These are phyloP conservation scores for Actinopyga echinites DNA, from an alignment of 53 echinoderm and acorn worm genomes.

Conservation along the genomic window DNA sequence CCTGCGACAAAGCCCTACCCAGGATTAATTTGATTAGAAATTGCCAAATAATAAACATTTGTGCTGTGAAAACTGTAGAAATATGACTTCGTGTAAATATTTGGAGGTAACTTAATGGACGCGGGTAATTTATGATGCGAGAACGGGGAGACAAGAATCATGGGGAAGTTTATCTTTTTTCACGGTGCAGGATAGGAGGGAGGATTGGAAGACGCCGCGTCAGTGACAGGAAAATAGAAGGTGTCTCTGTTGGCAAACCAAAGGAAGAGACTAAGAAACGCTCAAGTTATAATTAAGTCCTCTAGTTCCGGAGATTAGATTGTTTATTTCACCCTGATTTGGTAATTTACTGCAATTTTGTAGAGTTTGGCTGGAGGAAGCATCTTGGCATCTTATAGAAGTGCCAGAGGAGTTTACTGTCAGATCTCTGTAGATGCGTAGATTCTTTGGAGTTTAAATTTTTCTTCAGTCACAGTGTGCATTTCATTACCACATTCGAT, in stretches of 20 bases:
- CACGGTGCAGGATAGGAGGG: neutral
- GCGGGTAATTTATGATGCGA: constrained; percentile 37
- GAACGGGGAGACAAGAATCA: neutral
- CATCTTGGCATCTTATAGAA: neutral
- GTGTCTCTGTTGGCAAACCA: neutral
- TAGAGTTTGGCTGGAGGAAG: neutral
- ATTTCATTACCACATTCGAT: too few relatives aligned
- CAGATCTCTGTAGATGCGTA: too few relatives aligned
- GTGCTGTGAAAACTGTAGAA: constrained; percentile 45
- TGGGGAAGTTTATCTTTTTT: constrained; percentile 1
- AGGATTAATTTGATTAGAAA: constrained; percentile 49
- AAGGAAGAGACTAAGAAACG: neutral
- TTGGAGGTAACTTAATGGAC: constrained; percentile 48
- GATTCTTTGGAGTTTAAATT: too few relatives aligned
- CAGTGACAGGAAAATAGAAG: constrained; percentile 34
- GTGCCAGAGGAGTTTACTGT: too few relatives aligned
- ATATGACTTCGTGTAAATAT: constrained; percentile 46
- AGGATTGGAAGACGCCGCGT: constrained; percentile 1
- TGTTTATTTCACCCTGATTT: constrained; percentile 44
- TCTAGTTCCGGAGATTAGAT: constrained; percentile 12
- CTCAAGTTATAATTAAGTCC: constrained; percentile 39
- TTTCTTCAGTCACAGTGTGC: too few relatives aligned
- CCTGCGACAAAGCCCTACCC: neutral
- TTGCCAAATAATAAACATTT: constrained; percentile 45
- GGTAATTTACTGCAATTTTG: constrained; percentile 36